Percentiles rank a stretch among this genome's conserved stretches.
These are phyloP conservation scores for Podargus strigoides DNA, from an alignment of 2,797 vertebrate species.

Conservation along the genomic window DNA sequence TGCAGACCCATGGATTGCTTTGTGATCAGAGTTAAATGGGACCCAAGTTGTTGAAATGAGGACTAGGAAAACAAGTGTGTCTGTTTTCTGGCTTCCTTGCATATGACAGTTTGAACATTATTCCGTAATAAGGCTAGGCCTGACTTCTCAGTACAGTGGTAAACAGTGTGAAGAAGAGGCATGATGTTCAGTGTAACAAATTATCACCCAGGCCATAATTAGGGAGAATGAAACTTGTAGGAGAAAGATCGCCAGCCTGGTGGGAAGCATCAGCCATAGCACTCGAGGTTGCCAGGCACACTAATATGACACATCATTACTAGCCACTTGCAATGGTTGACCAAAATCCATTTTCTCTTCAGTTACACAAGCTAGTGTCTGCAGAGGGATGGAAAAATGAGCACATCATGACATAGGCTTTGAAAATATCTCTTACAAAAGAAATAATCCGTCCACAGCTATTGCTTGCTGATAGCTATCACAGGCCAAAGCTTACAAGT, in stretches of 20 bases:
- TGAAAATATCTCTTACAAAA: slow-evolving; percentile 43
- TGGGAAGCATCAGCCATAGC: background rate
- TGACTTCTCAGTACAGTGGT: background rate
- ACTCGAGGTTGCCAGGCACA: slow-evolving; percentile 4
- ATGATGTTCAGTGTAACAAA: background rate
- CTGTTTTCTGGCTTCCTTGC: background rate
- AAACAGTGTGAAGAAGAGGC: background rate
- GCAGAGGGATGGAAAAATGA: slow-evolving; percentile 42
- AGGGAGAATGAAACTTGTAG: background rate
- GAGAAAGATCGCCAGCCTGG: background rate
- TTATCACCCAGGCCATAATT: background rate
- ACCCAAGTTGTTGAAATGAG: background rate
- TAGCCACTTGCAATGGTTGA: slow-evolving; percentile 28
- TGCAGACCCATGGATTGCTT: background rate
- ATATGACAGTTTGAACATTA: background rate
- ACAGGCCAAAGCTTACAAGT: background rate
- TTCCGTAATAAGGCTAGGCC: background rate
- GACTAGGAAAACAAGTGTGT: background rate
- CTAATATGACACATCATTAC: slow-evolving; percentile 34
- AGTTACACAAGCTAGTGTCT: slow-evolving; percentile 4
- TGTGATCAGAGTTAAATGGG: background rate
- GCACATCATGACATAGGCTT: slow-evolving; percentile 13
- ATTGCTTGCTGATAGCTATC: slow-evolving; percentile 1
- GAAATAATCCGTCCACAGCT: background rate
- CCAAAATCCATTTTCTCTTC: slow-evolving; percentile 38